Conservation (phyloP, 2,113 vertebrate species). For the Hippotragus niger region DNA sequence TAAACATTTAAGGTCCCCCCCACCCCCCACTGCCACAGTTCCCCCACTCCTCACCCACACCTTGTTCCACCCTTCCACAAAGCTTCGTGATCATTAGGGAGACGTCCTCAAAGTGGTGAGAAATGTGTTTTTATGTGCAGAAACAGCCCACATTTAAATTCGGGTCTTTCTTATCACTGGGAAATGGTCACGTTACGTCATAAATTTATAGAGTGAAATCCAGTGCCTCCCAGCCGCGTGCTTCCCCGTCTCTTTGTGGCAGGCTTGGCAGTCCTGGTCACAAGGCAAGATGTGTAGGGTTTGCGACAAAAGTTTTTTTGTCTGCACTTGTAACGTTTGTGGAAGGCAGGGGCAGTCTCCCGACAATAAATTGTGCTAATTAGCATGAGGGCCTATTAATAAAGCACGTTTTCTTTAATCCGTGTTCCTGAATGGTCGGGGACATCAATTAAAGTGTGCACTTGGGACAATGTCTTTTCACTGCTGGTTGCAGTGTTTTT, state of each 20-base stretch:
- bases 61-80: constrained; percentile 60
- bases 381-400: constrained; percentile 74
- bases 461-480: constrained; percentile 64
- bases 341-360: constrained; percentile 17
- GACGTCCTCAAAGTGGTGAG: constrained; percentile 48
- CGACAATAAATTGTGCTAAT: constrained; percentile 55
- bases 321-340: neutral
- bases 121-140: neutral
- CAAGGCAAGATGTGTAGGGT: neutral
- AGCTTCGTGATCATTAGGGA: constrained; percentile 69
- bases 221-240: neutral
- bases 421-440: constrained; percentile 70
- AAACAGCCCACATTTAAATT: neutral
- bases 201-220: neutral
- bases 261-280: neutral
- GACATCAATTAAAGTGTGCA: constrained; percentile 78
- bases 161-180: neutral
- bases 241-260: constrained; percentile 6
- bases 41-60: neutral
- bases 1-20: constrained; percentile 77
- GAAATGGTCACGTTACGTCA: neutral
- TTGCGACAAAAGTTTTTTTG: constrained; percentile 25
- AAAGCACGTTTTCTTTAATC: constrained; percentile 76
- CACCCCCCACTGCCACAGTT: fast-evolving
- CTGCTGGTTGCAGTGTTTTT: neutral